Conservation (phyloP, 53 echinoderm and acorn worm genomes). For the Antedon mediterranea region DNA sequence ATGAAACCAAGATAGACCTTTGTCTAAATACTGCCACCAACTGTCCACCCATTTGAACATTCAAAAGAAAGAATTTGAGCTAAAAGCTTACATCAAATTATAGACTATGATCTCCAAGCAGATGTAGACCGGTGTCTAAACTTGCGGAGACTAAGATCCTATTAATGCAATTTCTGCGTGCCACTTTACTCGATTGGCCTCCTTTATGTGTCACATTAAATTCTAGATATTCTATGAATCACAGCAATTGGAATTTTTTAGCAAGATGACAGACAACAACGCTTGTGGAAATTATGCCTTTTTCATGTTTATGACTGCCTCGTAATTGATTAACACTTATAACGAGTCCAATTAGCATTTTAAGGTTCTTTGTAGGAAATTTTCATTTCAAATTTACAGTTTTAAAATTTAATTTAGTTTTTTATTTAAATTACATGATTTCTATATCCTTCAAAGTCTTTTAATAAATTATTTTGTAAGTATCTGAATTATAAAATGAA, state of each 20-base stretch:
- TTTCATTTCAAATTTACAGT: too few species aligned
- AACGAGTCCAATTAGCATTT: not conserved
- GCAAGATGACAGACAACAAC: not conserved
- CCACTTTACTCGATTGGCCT: not conserved
- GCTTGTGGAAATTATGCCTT: not conserved
- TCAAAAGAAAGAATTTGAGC: not conserved
- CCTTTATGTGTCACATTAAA: not conserved
- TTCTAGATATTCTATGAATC: not conserved
- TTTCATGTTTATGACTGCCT: not conserved
- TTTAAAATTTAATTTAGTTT: too few species aligned
- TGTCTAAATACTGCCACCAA: too few species aligned
- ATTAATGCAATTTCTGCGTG: not conserved
- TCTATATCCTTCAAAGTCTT: too few species aligned
- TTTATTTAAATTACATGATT: too few species aligned
- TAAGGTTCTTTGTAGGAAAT: not conserved
- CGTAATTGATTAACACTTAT: not conserved
- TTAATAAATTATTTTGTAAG: too few species aligned
- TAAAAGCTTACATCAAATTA: not conserved
- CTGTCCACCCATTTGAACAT: not conserved
- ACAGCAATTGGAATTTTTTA: not conserved
- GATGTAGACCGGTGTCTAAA: not conserved
- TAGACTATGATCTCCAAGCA: not conserved
- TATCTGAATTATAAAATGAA: too few species aligned
- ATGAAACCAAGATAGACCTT: too few species aligned
- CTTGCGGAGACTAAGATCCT: not conserved